These are phyloP conservation scores for Psylliodes chrysocephalus DNA, from an alignment of 2,888 invertebrate genomes.

Conservation along the genomic window DNA sequence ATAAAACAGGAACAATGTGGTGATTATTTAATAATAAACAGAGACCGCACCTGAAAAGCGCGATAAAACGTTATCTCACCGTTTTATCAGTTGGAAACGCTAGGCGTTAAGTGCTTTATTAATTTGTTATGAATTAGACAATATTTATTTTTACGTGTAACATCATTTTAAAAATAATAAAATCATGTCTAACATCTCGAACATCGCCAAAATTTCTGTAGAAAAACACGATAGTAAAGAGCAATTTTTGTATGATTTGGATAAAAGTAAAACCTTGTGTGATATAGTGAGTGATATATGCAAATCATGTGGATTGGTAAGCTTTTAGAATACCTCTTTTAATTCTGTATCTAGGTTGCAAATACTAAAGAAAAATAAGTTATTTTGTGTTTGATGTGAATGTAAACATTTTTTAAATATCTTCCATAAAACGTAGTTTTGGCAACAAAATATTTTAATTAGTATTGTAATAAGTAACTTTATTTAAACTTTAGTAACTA, in stretches of 20 bases:
- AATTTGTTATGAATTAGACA: conserved; percentile 11
- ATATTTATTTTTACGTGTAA: conserved; percentile 5
- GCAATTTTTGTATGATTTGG: conserved; percentile 52
- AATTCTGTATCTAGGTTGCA: background rate
- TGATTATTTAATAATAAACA: conserved; percentile 9
- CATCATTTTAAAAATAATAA: background rate
- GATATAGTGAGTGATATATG: conserved; percentile 51
- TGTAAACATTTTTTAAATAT: too few species aligned
- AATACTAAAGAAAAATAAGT: background rate
- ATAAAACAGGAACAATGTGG: conserved; percentile 8
- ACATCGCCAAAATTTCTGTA: conserved; percentile 55
- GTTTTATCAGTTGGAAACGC: conserved; percentile 32
- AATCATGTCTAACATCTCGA: conserved; percentile 34
- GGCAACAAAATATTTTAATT: too few species aligned
- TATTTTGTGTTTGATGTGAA: too few species aligned
- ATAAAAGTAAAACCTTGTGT: conserved; percentile 48
- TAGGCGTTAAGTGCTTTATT: conserved; percentile 3
- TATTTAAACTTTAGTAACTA: too few species aligned
- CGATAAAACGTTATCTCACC: conserved; percentile 36
- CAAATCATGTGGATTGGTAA: conserved; percentile 49
- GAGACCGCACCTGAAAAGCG: conserved; percentile 27
- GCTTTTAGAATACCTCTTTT: conserved; percentile 16
- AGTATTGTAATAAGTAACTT: too few species aligned
- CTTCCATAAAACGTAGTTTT: too few species aligned
- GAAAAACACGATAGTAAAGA: conserved; percentile 50